Evolutionary conservation across 2,113 vertebrate species (phyloP).

Genomic region (Anhinga rufa): DNA sequence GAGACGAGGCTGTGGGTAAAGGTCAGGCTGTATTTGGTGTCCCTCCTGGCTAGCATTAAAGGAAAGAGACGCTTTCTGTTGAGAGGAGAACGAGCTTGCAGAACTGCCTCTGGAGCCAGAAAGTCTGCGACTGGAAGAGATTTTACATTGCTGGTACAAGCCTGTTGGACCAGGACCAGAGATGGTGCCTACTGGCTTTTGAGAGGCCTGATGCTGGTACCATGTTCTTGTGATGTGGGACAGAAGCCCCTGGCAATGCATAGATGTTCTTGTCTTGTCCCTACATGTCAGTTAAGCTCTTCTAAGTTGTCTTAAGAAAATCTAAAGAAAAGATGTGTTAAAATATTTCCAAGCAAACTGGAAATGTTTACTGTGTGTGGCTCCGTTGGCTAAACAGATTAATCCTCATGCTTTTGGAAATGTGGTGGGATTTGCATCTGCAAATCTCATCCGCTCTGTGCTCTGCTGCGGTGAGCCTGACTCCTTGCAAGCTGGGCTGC

Average conservation of each 20-base stretch:
- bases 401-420: neutral
- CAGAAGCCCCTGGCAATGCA: neutral
- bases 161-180: neutral
- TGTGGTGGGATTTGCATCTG: neutral
- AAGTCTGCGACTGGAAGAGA: neutral
- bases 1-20: neutral
- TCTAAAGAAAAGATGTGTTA: neutral
- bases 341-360: neutral
- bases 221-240: neutral
- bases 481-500: rapidly evolving
- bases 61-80: neutral
- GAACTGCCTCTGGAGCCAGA: neutral
- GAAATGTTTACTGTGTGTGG: neutral
- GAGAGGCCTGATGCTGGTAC: neutral
- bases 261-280: neutral
- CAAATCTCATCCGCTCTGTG: neutral
- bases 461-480: rapidly evolving
- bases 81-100: neutral
- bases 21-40: neutral
- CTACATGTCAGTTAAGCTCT: neutral
- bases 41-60: neutral
- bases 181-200: neutral
- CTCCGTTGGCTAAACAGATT: neutral
- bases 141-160: neutral
- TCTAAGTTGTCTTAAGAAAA: neutral